These are phyloP conservation scores for Pissodes strobi DNA, from an alignment of 1,140 invertebrate genomes.

Conservation along the genomic window DNA sequence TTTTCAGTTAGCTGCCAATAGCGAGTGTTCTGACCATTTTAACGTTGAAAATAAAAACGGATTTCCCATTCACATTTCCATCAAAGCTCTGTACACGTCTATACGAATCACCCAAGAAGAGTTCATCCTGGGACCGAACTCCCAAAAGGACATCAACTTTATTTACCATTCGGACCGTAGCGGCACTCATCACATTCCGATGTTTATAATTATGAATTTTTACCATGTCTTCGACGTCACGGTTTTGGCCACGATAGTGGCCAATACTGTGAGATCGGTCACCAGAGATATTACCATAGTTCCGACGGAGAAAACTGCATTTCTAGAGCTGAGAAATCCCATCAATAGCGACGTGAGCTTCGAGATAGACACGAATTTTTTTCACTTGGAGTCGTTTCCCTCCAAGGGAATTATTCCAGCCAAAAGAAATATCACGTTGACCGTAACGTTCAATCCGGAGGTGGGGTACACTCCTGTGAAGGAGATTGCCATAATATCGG, in stretches of 20 bases:
- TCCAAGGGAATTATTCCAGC: constrained; percentile 24
- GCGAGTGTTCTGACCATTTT: constrained; percentile 25
- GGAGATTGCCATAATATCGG: constrained; percentile 36
- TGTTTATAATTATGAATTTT: constrained; percentile 39
- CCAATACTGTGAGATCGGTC: constrained; percentile 27
- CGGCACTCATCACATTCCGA: constrained; percentile 28
- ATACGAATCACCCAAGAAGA: constrained; percentile 21
- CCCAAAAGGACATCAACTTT: constrained; percentile 25
- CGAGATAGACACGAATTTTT: constrained; percentile 26
- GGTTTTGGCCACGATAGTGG: constrained; percentile 35
- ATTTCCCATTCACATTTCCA: constrained; percentile 33
- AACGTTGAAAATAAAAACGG: constrained; percentile 32
- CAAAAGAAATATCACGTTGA: constrained; percentile 28
- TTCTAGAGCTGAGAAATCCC: constrained; percentile 39
- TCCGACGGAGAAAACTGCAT: constrained; percentile 10
- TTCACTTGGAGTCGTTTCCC: constrained; percentile 31
- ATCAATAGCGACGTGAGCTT: constrained; percentile 39
- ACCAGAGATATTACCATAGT: constrained; percentile 26
- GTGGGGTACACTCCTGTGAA: constrained; percentile 7
- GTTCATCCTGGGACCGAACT: constrained; percentile 16
- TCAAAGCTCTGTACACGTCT: constrained; percentile 28
- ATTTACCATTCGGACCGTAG: constrained; percentile 22
- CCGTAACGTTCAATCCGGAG: constrained; percentile 32
- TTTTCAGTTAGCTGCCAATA: constrained; percentile 37
- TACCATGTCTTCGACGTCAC: constrained; percentile 36